These are phyloP conservation scores for Thereva unica DNA, from an alignment of 2,888 invertebrate species.

Conservation along the genomic window DNA sequence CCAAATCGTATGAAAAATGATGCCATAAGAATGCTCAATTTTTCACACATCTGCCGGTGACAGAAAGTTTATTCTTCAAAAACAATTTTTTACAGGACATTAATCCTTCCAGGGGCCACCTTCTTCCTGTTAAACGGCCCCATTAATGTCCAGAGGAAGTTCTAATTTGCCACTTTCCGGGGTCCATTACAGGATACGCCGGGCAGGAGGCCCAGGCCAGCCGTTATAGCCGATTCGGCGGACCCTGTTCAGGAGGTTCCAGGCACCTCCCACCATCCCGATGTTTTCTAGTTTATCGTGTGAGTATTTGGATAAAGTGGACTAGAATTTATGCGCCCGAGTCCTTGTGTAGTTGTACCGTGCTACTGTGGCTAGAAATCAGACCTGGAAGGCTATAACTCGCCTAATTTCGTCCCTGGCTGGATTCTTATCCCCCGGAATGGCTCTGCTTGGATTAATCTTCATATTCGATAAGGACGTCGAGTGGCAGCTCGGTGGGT, in stretches of 20 bases:
- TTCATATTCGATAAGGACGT: conserved; percentile 8
- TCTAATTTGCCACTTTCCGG: background rate
- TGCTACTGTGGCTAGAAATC: background rate
- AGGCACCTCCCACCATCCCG: too few relatives aligned
- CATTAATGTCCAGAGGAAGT: background rate
- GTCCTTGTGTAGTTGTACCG: too few relatives aligned
- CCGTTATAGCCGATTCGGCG: too few relatives aligned
- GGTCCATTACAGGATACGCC: background rate
- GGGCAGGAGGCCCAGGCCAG: too few relatives aligned
- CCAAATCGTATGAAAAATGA: conserved; percentile 7
- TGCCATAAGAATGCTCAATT: conserved; percentile 5
- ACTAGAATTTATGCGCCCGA: too few relatives aligned
- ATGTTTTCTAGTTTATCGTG: too few relatives aligned
- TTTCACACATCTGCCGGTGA: conserved; percentile 15
- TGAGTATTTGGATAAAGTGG: too few relatives aligned
- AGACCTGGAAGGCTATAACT: background rate
- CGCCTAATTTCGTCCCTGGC: background rate
- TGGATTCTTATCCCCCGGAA: background rate
- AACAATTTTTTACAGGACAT: background rate
- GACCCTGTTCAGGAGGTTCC: too few relatives aligned
- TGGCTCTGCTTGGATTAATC: conserved; percentile 5
- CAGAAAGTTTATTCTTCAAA: background rate
- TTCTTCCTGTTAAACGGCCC: background rate
- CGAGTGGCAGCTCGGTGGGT: background rate
- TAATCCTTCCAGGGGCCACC: background rate